These are phyloP conservation scores for Nomia melanderi DNA, from an alignment of 1,140 invertebrate genomes.

Conservation along the genomic window DNA sequence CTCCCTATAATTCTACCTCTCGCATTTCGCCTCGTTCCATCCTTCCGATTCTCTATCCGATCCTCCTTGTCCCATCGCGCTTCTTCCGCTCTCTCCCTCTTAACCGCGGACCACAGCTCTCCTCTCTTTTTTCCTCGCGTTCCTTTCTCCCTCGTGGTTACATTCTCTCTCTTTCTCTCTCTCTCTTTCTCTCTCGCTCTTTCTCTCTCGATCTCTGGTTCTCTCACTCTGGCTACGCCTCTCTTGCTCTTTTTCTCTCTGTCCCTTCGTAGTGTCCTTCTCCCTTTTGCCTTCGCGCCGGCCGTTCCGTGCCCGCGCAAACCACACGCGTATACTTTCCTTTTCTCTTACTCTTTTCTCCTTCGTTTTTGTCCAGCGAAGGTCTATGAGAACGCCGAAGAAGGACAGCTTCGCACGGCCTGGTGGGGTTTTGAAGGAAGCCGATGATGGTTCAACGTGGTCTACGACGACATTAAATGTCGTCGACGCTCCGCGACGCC, in stretches of 20 bases:
- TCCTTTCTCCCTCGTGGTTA: constrained; percentile 2
- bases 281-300: constrained; percentile 12
- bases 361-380: constrained; percentile 45
- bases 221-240: too few species aligned
- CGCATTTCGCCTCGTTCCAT: background rate
- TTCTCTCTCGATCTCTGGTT: too few species aligned
- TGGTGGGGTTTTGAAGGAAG: constrained; percentile 53
- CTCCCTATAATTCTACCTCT: background rate
- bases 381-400: constrained; percentile 47
- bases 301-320: constrained; percentile 4
- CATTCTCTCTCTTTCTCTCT: constrained; percentile 3
- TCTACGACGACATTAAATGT: constrained; percentile 51
- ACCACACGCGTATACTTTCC: constrained; percentile 47
- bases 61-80: constrained; percentile 2
- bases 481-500: constrained; percentile 36
- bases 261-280: background rate
- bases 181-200: too few species aligned
- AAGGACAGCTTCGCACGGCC: constrained; percentile 44
- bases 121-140: constrained; percentile 14
- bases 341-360: constrained; percentile 30
- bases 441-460: constrained; percentile 54
- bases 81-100: constrained; percentile 1
- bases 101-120: constrained; percentile 12
- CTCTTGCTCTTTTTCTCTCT: constrained; percentile 17
- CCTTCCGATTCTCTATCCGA: constrained; percentile 17